Percentiles rank a stretch among this genome's conserved stretches.
These are phyloP conservation scores for Lacanobia wlatinum DNA, from an alignment of 2,888 invertebrate genomes.

Conservation along the genomic window DNA sequence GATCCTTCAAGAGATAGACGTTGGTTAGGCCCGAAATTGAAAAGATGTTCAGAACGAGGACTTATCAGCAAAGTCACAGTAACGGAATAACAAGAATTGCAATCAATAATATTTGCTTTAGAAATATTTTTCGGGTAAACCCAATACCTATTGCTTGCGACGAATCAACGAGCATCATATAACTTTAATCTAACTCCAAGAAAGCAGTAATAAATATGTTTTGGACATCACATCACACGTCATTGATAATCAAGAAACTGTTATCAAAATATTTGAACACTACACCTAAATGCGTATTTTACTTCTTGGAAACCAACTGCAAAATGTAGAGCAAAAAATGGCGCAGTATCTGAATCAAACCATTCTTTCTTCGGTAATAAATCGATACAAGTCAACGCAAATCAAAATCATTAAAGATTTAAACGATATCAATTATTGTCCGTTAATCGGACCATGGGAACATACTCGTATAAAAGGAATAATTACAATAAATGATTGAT, in stretches of 20 bases:
- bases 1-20: no score
- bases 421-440: constrained; percentile 58
- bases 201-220: constrained; percentile 11
- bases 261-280: constrained; percentile 17
- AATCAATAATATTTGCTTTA: constrained; percentile 24
- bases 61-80: background rate
- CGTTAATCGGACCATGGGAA: constrained; percentile 61
- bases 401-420: constrained; percentile 53
- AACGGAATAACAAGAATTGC: background rate
- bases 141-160: background rate
- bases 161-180: background rate
- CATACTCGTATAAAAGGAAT: constrained; percentile 63
- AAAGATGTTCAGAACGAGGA: background rate
- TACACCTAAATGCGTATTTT: background rate
- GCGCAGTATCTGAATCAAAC: constrained; percentile 9
- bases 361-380: constrained; percentile 21
- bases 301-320: constrained; percentile 8
- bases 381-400: constrained; percentile 42
- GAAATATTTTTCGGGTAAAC: background rate
- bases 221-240: background rate
- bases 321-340: background rate
- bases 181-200: constrained; percentile 4
- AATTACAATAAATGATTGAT: constrained; percentile 74
- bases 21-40: background rate
- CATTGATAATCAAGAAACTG: background rate